Evolutionary conservation across 2,113 vertebrate genomes (phyloP).

Genomic region (Boulengeromyrus knoepffleri): DNA sequence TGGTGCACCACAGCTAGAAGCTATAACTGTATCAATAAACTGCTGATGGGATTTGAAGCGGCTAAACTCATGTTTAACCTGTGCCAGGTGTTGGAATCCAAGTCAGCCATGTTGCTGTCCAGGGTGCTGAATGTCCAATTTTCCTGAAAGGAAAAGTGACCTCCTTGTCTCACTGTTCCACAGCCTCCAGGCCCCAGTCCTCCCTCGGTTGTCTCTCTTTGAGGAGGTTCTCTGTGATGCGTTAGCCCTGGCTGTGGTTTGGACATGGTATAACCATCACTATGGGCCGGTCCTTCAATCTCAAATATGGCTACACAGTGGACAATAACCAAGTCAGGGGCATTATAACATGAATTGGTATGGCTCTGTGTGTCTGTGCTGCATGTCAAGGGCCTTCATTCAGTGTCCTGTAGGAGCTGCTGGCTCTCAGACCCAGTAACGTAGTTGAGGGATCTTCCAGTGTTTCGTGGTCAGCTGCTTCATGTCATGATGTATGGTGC

Average conservation of each 20-base stretch:
- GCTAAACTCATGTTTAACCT: neutral
- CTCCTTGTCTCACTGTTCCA: conserved; percentile 14
- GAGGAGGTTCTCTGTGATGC: conserved; percentile 70
- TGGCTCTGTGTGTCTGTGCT: neutral
- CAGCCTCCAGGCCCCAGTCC: conserved; percentile 69
- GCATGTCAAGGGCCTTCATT: neutral
- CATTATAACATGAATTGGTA: neutral
- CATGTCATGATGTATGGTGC: neutral
- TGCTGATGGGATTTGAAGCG: neutral
- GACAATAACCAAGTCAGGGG: conserved; percentile 43
- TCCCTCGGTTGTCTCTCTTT: conserved; percentile 57
- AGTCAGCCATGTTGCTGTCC: neutral
- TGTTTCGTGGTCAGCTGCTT: neutral
- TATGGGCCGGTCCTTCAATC: conserved; percentile 82
- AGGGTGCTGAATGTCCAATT: neutral
- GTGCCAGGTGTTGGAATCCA: neutral
- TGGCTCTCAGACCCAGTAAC: neutral
- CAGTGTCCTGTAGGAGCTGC: neutral
- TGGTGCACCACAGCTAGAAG: neutral
- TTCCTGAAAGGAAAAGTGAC: neutral
- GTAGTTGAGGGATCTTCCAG: neutral
- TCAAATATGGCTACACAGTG: conserved; percentile 89
- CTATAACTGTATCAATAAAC: neutral
- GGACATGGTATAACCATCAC: conserved; percentile 89
- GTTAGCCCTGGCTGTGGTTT: conserved; percentile 80